phyloP scores from a whole-genome alignment of 2,113 vertebrate genomes.

The Cyanistes caeruleus region DNA sequence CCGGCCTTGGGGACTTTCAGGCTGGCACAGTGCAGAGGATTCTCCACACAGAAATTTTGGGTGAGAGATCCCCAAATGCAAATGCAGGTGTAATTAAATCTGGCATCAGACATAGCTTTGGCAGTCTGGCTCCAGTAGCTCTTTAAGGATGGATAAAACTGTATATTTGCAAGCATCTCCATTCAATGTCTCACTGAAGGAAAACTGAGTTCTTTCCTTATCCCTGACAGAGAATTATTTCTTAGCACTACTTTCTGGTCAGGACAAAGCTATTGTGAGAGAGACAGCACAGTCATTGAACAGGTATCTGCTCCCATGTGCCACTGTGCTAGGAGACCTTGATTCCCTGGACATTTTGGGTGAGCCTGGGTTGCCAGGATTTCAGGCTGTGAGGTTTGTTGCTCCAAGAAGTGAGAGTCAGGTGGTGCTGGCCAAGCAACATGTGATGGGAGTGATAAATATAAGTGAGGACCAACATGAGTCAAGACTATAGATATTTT shows the following conservation, averaged over 20 bases:
- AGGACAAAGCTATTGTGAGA: neutral
- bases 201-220: neutral
- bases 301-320: neutral
- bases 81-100: neutral
- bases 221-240: neutral
- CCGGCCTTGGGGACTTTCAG: neutral
- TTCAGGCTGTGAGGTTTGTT: neutral
- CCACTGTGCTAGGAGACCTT: rapidly evolving
- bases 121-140: neutral
- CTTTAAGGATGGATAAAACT: neutral
- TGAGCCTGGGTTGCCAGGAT: neutral
- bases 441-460: rapidly evolving
- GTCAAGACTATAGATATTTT: neutral
- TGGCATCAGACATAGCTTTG: neutral
- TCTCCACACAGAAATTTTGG: neutral
- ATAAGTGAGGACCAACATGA: neutral
- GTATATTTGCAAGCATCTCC: neutral
- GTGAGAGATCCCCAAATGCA: neutral
- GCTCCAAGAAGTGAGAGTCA: neutral
- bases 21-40: neutral
- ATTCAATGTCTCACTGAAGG: neutral
- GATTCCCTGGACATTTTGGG: rapidly evolving
- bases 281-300: neutral
- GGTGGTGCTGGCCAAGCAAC: rapidly evolving
- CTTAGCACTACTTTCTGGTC: neutral